phyloP scores from a whole-genome alignment of 2,888 invertebrate genomes.

The Galerucella calmariensis region DNA sequence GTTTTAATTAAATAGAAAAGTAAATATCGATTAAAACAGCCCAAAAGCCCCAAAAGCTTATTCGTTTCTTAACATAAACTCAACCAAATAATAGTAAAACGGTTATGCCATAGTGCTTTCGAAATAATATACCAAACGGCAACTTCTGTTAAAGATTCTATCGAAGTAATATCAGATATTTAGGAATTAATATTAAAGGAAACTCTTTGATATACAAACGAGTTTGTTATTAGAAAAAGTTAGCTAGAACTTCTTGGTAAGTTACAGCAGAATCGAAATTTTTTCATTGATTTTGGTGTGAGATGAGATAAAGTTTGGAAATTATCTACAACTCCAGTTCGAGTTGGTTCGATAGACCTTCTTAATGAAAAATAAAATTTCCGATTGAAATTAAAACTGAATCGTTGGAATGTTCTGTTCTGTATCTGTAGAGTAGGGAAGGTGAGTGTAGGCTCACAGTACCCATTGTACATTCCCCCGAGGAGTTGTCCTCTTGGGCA shows the following conservation, averaged over 20 bases:
- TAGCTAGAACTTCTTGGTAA: background rate
- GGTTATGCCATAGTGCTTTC: background rate
- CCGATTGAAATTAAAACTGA: too few relatives aligned
- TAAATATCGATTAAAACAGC: background rate
- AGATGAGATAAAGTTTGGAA: constrained; percentile 4
- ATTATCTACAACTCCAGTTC: background rate
- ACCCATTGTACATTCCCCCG: too few relatives aligned
- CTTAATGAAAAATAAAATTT: background rate
- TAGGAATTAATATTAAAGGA: constrained; percentile 18
- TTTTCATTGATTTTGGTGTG: background rate
- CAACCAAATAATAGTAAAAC: too few relatives aligned
- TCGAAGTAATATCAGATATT: constrained; percentile 12
- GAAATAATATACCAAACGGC: background rate
- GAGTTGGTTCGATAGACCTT: background rate
- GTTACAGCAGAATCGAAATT: background rate
- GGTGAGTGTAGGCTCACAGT: too few relatives aligned
- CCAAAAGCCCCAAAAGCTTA: background rate
- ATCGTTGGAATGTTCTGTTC: too few relatives aligned
- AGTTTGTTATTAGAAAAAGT: constrained; percentile 9
- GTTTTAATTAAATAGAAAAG: background rate
- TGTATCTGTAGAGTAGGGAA: too few relatives aligned
- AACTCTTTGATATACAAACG: constrained; percentile 6
- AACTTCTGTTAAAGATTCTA: background rate
- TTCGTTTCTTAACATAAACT: background rate
- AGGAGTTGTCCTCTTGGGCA: too few relatives aligned